Conservation (phyloP, 2,888 invertebrate genomes). For the Hirudinaria manillensis region DNA sequence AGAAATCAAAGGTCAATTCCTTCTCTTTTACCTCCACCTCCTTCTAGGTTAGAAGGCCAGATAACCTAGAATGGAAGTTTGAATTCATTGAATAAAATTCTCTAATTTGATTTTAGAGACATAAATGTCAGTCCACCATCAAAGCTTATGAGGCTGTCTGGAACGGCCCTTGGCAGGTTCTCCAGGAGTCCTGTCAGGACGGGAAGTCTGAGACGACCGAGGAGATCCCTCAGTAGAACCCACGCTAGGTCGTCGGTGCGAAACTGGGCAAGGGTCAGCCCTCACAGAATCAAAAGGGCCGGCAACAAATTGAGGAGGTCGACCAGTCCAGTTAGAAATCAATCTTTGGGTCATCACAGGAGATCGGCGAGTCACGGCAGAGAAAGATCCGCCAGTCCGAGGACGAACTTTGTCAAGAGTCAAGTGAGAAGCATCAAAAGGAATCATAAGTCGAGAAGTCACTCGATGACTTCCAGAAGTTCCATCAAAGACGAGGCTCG, state of each 20-base stretch:
- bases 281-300: too few relatives aligned
- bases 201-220: too few relatives aligned
- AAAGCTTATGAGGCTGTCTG: neutral
- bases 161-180: neutral
- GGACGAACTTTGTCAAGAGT: conserved; percentile 20
- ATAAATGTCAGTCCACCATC: neutral
- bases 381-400: conserved; percentile 2
- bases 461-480: neutral
- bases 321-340: neutral
- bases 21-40: conserved; percentile 1
- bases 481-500: neutral
- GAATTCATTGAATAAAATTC: too few relatives aligned
- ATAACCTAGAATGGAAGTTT: too few relatives aligned
- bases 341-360: neutral
- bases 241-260: neutral
- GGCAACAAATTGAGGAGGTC: too few relatives aligned
- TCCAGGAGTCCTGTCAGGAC: conserved; percentile 1
- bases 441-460: neutral
- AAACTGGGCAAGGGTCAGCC: neutral
- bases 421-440: conserved; percentile 8
- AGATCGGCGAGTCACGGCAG: neutral
- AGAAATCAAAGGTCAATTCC: conserved; percentile 12
- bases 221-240: neutral
- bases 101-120: conserved; percentile 1
- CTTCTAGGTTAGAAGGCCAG: neutral